Evolutionary conservation across 1,140 invertebrate genomes (phyloP).

Genomic region (Oreohelix idahoensis): DNA sequence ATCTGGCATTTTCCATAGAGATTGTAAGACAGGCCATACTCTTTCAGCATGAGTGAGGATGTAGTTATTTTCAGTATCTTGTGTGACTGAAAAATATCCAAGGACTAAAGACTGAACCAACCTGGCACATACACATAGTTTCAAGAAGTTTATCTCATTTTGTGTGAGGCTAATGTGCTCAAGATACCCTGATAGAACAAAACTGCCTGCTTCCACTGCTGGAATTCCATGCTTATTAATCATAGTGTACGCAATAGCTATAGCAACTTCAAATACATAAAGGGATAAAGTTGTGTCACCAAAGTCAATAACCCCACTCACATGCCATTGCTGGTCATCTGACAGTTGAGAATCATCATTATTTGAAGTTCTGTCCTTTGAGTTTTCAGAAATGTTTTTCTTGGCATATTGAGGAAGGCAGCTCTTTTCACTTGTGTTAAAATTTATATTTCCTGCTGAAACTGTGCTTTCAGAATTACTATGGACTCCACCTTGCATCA

Average conservation of each 20-base stretch:
- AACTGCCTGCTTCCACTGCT: constrained; percentile 78
- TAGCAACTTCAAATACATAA: constrained; percentile 86
- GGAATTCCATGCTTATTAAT: constrained; percentile 76
- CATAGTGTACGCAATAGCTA: constrained; percentile 86
- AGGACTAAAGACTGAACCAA: constrained; percentile 86
- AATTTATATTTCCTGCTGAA: not conserved
- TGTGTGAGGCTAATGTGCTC: constrained; percentile 76
- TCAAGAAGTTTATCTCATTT: constrained; percentile 80
- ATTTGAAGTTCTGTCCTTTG: not conserved
- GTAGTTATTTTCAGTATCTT: constrained; percentile 81
- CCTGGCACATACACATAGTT: constrained; percentile 82
- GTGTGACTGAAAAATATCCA: constrained; percentile 81
- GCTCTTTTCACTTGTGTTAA: not conserved
- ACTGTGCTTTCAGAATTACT: not conserved
- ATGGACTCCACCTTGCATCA: too few species aligned
- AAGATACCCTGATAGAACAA: constrained; percentile 84
- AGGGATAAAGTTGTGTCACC: constrained; percentile 84
- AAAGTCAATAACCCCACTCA: constrained; percentile 84
- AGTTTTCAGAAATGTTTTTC: not conserved
- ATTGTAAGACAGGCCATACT: constrained; percentile 25
- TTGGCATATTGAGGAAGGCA: not conserved
- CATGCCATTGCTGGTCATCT: not conserved
- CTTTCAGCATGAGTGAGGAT: constrained; percentile 14
- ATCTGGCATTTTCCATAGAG: constrained; percentile 10
- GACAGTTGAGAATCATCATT: not conserved